Evolutionary conservation across 2,888 invertebrate genomes (phyloP).

Genomic region (Lithosia quadra): DNA sequence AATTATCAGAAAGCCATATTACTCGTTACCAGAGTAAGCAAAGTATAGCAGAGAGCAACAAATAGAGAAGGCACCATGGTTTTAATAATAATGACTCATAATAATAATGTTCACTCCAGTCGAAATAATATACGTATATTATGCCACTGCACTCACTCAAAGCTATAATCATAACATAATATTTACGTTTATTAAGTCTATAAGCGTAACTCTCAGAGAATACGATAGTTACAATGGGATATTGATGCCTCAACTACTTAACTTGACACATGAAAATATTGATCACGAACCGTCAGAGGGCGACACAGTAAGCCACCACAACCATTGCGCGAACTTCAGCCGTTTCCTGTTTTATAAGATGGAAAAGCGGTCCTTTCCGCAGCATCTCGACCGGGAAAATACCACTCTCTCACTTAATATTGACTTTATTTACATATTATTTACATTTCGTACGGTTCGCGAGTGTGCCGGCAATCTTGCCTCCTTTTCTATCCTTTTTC

Average conservation of each 20-base stretch:
- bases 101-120: too few species aligned
- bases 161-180: too few species aligned
- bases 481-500: not conserved
- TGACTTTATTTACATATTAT: conserved; percentile 4
- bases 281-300: not conserved
- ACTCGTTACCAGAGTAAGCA: too few species aligned
- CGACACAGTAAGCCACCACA: not conserved
- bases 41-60: too few species aligned
- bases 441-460: not conserved
- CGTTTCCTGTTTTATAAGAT: not conserved
- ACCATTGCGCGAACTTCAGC: not conserved
- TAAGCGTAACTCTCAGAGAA: too few species aligned
- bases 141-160: too few species aligned
- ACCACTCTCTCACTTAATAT: conserved; percentile 4
- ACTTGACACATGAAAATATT: not conserved
- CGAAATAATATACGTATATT: too few species aligned
- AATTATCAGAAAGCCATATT: too few species aligned
- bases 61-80: too few species aligned
- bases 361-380: not conserved
- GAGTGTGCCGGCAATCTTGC: not conserved
- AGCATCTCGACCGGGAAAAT: not conserved
- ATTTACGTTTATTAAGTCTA: too few species aligned
- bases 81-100: too few species aligned
- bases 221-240: too few species aligned
- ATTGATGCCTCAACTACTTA: not conserved